phyloP scores from a whole-genome alignment of 2,113 vertebrate genomes.

The Urocitellus parryii region DNA sequence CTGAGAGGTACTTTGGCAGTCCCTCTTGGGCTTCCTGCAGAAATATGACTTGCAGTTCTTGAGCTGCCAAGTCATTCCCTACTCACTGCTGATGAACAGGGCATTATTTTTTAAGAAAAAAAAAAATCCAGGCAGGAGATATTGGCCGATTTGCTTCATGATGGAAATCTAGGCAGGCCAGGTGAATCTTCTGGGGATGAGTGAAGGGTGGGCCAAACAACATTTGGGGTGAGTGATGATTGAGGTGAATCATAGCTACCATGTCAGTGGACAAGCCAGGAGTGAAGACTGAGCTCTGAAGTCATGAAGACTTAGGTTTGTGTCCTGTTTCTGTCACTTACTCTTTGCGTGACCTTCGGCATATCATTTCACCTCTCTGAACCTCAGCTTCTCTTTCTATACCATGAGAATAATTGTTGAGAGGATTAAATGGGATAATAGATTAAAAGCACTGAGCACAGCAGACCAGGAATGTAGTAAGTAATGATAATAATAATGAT shows the following conservation, averaged over 20 bases:
- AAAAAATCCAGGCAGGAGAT: slow-evolving; percentile 42
- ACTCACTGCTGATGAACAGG: slow-evolving; percentile 40
- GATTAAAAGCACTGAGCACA: not conserved
- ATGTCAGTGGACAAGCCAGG: not conserved
- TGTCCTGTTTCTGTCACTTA: not conserved
- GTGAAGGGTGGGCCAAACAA: not conserved
- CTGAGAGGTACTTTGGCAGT: slow-evolving; percentile 81
- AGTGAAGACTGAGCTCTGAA: not conserved
- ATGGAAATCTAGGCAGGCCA: not conserved
- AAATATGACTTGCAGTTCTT: slow-evolving; percentile 77
- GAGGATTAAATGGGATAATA: not conserved
- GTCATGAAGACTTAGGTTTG: not conserved
- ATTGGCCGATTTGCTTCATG: not conserved
- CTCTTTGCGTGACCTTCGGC: not conserved
- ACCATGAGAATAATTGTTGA: not conserved
- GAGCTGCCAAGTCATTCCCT: slow-evolving; percentile 63
- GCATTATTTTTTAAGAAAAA: slow-evolving; percentile 60
- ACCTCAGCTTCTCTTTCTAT: slow-evolving; percentile 1
- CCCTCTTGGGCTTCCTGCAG: slow-evolving; percentile 78
- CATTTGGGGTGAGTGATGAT: not conserved
- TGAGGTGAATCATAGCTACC: not conserved
- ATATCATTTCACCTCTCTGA: slow-evolving; percentile 30
- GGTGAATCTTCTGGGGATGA: slow-evolving; percentile 2
- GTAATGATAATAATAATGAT: not conserved
- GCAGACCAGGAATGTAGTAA: not conserved